A percentile compares a stretch with the other conserved stretches of the same genome.
Conservation (phyloP, 2,113 vertebrate genomes). For the Nycticorax nycticorax region DNA sequence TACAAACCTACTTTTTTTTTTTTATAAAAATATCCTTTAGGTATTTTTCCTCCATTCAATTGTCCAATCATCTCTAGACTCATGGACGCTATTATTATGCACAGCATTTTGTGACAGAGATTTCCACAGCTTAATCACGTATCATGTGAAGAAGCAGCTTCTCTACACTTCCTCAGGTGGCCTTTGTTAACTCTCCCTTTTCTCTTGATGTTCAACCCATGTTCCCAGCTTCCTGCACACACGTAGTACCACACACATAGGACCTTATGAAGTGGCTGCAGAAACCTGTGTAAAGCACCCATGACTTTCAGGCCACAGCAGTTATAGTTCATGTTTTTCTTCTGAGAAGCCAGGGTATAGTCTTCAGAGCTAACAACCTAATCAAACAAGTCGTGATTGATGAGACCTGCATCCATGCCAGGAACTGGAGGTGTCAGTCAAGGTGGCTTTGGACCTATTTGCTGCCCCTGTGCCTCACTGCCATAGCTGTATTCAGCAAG, state of each 20-base stretch:
- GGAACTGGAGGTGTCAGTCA: neutral
- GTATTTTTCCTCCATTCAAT: neutral
- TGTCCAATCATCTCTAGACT: neutral
- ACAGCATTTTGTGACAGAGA: neutral
- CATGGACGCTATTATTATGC: rapidly evolving
- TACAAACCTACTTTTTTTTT: neutral
- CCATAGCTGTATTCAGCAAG: neutral
- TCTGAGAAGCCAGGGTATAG: neutral
- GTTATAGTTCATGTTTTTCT: neutral
- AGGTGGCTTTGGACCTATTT: neutral
- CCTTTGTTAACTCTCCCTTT: neutral
- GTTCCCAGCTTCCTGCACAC: neutral
- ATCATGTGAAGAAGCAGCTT: neutral
- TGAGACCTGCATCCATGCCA: neutral
- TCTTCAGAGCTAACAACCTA: neutral
- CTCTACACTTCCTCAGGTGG: neutral
- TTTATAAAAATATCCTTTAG: neutral
- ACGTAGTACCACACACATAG: rapidly evolving
- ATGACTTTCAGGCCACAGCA: neutral
- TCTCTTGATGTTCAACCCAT: neutral
- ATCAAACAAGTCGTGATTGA: neutral
- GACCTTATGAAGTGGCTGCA: neutral
- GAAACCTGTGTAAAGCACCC: neutral
- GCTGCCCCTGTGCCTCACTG: neutral
- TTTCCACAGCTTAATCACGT: neutral